These are phyloP conservation scores for Calycopis cecrops DNA, from an alignment of 1,140 invertebrate genomes.

Conservation along the genomic window DNA sequence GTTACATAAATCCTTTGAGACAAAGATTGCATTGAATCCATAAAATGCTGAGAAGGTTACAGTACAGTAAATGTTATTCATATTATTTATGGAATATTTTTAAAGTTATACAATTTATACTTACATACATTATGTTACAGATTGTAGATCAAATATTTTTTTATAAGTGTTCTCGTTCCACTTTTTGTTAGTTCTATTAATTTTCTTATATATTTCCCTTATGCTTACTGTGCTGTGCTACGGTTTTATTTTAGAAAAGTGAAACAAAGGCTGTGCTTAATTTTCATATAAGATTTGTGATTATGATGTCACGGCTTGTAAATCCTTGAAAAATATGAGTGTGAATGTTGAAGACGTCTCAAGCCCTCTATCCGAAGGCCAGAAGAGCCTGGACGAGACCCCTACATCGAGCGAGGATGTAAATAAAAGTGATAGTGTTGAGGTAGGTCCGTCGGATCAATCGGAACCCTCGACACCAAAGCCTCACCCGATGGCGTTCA, in stretches of 20 bases:
- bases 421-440: slow-evolving; percentile 30
- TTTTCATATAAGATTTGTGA: slow-evolving; percentile 49
- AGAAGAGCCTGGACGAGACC: slow-evolving; percentile 42
- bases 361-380: slow-evolving; percentile 61
- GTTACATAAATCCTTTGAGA: slow-evolving; percentile 53
- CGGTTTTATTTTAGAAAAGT: slow-evolving; percentile 31
- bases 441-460: slow-evolving; percentile 47
- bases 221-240: slow-evolving; percentile 32
- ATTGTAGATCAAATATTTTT: slow-evolving; percentile 55
- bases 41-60: slow-evolving; percentile 54
- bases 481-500: slow-evolving; percentile 77
- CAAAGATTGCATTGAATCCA: slow-evolving; percentile 74
- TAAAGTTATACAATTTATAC: slow-evolving; percentile 63
- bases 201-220: slow-evolving; percentile 26
- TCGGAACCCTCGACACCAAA: slow-evolving; percentile 58
- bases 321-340: slow-evolving; percentile 72
- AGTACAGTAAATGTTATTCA: slow-evolving; percentile 62
- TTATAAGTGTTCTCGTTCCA: slow-evolving; percentile 68
- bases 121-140: slow-evolving; percentile 51
- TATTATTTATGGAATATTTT: slow-evolving; percentile 57
- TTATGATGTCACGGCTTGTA: slow-evolving; percentile 70
- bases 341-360: slow-evolving; percentile 66
- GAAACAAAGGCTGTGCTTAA: slow-evolving; percentile 45
- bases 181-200: slow-evolving; percentile 58
- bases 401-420: slow-evolving; percentile 30